Conservation (phyloP, 2,113 vertebrate species). For the Larimichthys polyactis region DNA sequence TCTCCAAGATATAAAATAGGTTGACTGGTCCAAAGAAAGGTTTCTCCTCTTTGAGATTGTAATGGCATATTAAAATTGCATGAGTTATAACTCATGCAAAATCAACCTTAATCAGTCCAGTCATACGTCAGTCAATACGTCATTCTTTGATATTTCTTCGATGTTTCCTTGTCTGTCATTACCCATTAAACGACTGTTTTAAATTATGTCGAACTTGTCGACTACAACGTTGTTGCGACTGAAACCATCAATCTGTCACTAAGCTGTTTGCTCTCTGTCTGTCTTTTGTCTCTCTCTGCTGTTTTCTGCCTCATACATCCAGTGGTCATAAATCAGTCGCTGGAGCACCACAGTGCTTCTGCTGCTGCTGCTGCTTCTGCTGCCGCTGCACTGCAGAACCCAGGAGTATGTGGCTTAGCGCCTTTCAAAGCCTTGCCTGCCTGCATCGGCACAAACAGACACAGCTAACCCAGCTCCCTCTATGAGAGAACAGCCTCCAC, state of each 20-base stretch:
- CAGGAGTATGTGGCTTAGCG: conserved; percentile 56
- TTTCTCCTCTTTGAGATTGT: background rate
- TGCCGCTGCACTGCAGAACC: conserved; percentile 27
- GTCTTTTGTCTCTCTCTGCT: conserved; percentile 33
- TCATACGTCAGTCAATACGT: background rate
- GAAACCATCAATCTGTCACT: conserved; percentile 44
- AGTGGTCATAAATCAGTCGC: conserved; percentile 44
- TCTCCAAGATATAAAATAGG: conserved; percentile 2
- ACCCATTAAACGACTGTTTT: conserved; percentile 11
- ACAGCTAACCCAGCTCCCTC: conserved; percentile 62
- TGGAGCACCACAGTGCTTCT: conserved; percentile 25
- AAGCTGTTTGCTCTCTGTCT: conserved; percentile 38
- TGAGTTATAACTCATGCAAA: background rate
- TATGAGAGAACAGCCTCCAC: conserved; percentile 69
- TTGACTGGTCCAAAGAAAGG: background rate
- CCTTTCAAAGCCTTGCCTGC: conserved; percentile 78
- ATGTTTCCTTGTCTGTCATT: conserved; percentile 20
- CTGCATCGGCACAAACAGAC: conserved; percentile 78
- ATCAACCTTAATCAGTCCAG: conserved; percentile 4
- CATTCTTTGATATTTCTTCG: background rate
- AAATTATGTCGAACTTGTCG: conserved; percentile 22
- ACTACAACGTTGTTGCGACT: background rate
- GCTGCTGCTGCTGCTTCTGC: conserved; percentile 7
- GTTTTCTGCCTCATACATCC: conserved; percentile 37
- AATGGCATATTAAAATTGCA: background rate